Percentiles rank a stretch among this genome's conserved stretches.
Evolutionary conservation across 2,888 invertebrate species (phyloP).

Genomic region (Amiota communis): DNA sequence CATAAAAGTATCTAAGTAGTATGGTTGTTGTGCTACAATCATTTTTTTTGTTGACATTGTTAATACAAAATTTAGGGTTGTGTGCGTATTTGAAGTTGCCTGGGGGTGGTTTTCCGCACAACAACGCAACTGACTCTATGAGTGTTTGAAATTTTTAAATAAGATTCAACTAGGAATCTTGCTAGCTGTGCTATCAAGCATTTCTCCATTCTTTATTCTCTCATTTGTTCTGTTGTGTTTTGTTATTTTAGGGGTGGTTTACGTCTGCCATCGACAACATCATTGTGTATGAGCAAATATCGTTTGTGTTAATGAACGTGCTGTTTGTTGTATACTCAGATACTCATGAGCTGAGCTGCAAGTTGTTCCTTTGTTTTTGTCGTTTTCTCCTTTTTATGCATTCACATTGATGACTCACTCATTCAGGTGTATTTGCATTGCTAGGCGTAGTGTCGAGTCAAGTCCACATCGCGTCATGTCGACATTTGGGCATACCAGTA

Average conservation of each 20-base stretch:
- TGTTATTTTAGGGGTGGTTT: conserved; percentile 9
- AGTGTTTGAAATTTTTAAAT: conserved; percentile 62
- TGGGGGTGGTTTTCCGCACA: conserved; percentile 53
- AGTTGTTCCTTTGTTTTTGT: conserved; percentile 1
- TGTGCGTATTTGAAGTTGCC: conserved; percentile 5
- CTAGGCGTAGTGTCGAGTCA: conserved; percentile 30
- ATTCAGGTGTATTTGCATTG: conserved; percentile 63
- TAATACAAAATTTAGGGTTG: not conserved
- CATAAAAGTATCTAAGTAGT: not conserved
- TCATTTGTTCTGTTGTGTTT: not conserved
- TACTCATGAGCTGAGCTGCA: not conserved
- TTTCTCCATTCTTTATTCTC: conserved; percentile 3
- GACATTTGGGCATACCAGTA: no score
- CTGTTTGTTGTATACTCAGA: not conserved
- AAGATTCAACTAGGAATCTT: conserved; percentile 63
- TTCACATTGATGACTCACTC: conserved; percentile 56
- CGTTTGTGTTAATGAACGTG: conserved; percentile 54
- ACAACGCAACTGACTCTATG: conserved; percentile 33
- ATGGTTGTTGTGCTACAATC: not conserved
- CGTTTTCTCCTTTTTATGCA: not conserved
- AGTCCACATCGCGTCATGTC: not conserved
- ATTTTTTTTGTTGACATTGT: not conserved
- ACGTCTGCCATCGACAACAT: conserved; percentile 1
- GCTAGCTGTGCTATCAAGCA: conserved; percentile 48
- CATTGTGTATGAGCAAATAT: not conserved